Evolutionary conservation across 2,797 vertebrate species (phyloP), one percentile per base, ranked within the genome.

Genomic region (Aulostomus chinensis): DNA sequence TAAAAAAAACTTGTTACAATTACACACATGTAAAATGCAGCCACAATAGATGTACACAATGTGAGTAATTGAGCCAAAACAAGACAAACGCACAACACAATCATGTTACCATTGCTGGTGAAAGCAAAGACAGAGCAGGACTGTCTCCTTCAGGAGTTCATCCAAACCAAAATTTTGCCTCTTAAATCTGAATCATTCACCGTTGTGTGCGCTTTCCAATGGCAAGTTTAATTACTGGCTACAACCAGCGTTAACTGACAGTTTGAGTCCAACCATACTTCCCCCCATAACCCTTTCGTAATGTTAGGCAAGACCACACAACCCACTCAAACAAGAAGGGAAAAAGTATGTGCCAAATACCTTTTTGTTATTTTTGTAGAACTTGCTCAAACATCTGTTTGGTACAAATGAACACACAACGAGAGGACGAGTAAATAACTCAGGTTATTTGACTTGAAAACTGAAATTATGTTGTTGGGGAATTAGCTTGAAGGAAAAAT

Each of bases 201-300:
- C 54, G 60, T 77, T 21, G 17, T 64, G 52, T 60, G 45, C 38
- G 58, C 58, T 76, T 76, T 73, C 67, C 68, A 79, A 54, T 59
- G 38, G 58, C 51, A 72, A 14, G 54, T 70, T 43, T 84, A 78
- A 88, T 88, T 86, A 85, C 65, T 80, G 81, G 59, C 58, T 80
- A 47, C 58, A 55, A 64, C 21, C 48, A 38, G 42, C 40, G 62
- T 67, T 78, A 76, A 81, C 75, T 73, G 70, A 70, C 72, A 76
- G 66, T 61, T 71, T 70, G 49, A 60, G 73, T 38, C 81, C 54
- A 49, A 35, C 68, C 49, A 64, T 68, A 69, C 80, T 75, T 85
- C 74, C 74, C 55, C 72, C 80, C 78, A 56, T 78, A 83, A 86
- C 86, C 56, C 43, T 62, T 75, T 17, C 62, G 57, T 58, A 50